Evolutionary conservation across 1,140 invertebrate genomes (phyloP).

Genomic region (Drosophila burlai): DNA sequence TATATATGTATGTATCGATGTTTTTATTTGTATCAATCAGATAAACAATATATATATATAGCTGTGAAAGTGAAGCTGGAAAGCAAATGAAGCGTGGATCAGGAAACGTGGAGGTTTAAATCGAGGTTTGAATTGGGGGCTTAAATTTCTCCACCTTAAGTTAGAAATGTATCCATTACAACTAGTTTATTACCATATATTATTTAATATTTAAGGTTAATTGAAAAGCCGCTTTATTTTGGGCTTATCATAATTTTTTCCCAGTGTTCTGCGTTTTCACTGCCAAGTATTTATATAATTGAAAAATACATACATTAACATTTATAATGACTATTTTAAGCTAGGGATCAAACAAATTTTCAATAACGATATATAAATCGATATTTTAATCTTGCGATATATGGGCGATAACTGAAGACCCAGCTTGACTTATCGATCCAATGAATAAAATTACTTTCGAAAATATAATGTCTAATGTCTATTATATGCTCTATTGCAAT

Average conservation of each 20-base stretch:
- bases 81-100: constrained; percentile 29
- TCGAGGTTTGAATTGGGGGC: background rate
- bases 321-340: background rate
- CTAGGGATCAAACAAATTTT: background rate
- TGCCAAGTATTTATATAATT: too few relatives aligned
- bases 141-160: background rate
- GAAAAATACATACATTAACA: too few relatives aligned
- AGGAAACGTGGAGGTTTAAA: constrained; percentile 11
- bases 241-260: too few relatives aligned
- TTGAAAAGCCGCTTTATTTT: too few relatives aligned
- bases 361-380: background rate
- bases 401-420: background rate
- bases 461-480: too few relatives aligned
- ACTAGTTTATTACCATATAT: background rate
- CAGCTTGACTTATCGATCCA: background rate
- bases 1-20: background rate
- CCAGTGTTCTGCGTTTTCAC: too few relatives aligned
- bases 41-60: constrained; percentile 8
- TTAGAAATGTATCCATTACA: background rate
- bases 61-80: background rate
- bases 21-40: constrained; percentile 21
- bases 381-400: background rate
- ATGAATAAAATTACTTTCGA: background rate
- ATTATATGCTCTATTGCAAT: too few relatives aligned
- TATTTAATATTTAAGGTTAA: background rate